phyloP scores from a whole-genome alignment of 2,888 invertebrate genomes.

The Andricus curvator region DNA sequence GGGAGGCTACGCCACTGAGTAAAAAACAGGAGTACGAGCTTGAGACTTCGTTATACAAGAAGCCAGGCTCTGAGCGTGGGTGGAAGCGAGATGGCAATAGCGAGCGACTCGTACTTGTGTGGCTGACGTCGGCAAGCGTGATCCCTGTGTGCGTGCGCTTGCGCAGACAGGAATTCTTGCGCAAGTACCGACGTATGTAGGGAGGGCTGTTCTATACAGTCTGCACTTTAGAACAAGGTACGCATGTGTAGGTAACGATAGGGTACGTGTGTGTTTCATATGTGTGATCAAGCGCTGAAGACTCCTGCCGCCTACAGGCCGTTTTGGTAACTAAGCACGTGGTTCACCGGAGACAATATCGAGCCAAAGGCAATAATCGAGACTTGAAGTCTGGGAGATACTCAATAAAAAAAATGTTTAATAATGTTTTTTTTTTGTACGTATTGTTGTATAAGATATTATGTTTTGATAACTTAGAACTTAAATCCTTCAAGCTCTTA shows the following conservation, averaged over 20 bases:
- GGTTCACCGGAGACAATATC: conserved; percentile 39
- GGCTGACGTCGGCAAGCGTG: conserved; percentile 20
- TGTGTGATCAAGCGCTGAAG: conserved; percentile 1
- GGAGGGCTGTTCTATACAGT: conserved; percentile 44
- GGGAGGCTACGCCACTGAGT: conserved; percentile 1
- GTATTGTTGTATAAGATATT: background rate
- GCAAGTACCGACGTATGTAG: conserved; percentile 61
- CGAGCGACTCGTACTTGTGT: conserved; percentile 14
- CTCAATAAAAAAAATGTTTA: background rate
- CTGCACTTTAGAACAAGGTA: background rate
- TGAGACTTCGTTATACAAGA: conserved; percentile 33
- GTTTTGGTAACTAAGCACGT: conserved; percentile 53
- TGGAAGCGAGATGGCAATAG: conserved; percentile 7
- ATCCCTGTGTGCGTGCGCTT: conserved; percentile 49
- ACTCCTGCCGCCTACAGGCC: conserved; percentile 56
- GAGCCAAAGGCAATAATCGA: background rate
- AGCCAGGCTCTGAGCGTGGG: conserved; percentile 21
- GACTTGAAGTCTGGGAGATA: background rate
- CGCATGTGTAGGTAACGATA: conserved; percentile 42
- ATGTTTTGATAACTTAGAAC: background rate
- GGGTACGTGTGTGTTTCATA: background rate
- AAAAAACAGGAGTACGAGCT: conserved; percentile 18
- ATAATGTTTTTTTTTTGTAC: background rate
- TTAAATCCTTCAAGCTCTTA: background rate
- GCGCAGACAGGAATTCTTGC: conserved; percentile 61